A percentile compares a stretch with the other conserved stretches of the same genome.
Evolutionary conservation across 2,797 vertebrate genomes (phyloP).

Genomic region (Sebastolobus alascanus): DNA sequence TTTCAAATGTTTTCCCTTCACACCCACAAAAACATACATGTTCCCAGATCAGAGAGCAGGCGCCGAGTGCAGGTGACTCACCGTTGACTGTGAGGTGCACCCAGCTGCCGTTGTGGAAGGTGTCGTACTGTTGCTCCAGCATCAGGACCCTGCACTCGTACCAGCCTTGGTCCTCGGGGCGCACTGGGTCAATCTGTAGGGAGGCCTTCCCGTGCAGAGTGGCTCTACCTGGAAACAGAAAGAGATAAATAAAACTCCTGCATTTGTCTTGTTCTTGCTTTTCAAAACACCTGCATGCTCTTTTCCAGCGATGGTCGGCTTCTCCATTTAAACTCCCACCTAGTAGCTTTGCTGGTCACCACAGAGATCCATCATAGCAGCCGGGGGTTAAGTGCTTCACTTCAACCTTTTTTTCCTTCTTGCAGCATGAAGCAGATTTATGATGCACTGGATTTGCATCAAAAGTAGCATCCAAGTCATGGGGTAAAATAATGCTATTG

Average conservation of each 20-base stretch:
- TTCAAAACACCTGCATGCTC: constrained; percentile 5
- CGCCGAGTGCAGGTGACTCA: constrained; percentile 76
- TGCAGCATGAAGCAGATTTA: constrained; percentile 1
- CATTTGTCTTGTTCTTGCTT: constrained; percentile 2
- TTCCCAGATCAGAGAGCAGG: constrained; percentile 4
- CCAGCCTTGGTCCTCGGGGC: constrained; percentile 99
- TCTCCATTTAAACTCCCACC: constrained; percentile 16
- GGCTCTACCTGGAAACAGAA: constrained; percentile 88
- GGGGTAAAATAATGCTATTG: neutral
- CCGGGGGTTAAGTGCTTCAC: constrained; percentile 30
- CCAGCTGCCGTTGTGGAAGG: constrained; percentile 99
- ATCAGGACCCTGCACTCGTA: constrained; percentile 99
- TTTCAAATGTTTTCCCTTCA: neutral
- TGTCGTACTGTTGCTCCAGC: constrained; percentile 98
- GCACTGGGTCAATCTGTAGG: constrained; percentile 95
- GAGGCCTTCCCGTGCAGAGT: constrained; percentile 97
- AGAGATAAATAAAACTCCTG: neutral
- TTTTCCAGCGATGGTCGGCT: neutral
- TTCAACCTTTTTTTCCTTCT: constrained; percentile 15
- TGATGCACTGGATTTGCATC: constrained; percentile 18
- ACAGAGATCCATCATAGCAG: constrained; percentile 39
- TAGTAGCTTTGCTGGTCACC: constrained; percentile 7
- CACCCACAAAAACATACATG: constrained; percentile 9
- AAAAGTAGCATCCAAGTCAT: neutral
- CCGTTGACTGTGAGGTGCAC: constrained; percentile 98